Evolutionary conservation across 2,888 invertebrate species (phyloP), one percentile per base, ranked within the genome.

Genomic region (Frankliniella intonsa): DNA sequence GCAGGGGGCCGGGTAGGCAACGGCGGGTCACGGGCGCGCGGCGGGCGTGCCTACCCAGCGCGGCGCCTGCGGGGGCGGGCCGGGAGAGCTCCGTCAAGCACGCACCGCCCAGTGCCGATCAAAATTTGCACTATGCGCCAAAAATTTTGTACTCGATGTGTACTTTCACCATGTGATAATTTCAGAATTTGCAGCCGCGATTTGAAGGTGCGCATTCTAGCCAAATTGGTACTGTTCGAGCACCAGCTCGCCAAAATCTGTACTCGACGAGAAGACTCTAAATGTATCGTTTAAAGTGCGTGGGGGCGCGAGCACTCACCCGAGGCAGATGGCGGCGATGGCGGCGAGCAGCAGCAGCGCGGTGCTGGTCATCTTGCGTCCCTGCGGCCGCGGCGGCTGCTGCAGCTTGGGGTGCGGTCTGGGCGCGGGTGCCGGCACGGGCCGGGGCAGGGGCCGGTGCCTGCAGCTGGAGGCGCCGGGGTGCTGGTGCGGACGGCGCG

Each of bases 321-420:
- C 69, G 69, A 76, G 69, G 69, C 69, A 76, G 12, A 22, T 25
- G 22, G 69, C 69, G 11, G 69, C 69, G 69, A 76, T 12, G 69
- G 25, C 69, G 69, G 25, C 69, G 25, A 76, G 9, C 69, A 76
- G 69, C 22, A 76, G 69, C 69, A 76, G 69, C 22, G 69, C 69
- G 22, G 69, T 76, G 69, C 12, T 76, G 25, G 25, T 25, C 69
- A 76, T 76, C 69, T 25, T 76, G 69, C 7, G 25, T 22, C 69
- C 17, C 19, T 19, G 55, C 55, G 55, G 62, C 14, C 12, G 62
- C 62, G 62, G 62, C 62, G 25, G 69, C 22, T 22, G 69, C 22
- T 25, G 22, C 25, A 12, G n/a, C 69, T 22, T 25, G 69, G 25
- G 1, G 25, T 25, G 69, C 25, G 69, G 69, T 10, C 11, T 22